These are phyloP conservation scores for Pachymerium ferrugineum DNA, from an alignment of 2,888 invertebrate species.

Conservation along the genomic window DNA sequence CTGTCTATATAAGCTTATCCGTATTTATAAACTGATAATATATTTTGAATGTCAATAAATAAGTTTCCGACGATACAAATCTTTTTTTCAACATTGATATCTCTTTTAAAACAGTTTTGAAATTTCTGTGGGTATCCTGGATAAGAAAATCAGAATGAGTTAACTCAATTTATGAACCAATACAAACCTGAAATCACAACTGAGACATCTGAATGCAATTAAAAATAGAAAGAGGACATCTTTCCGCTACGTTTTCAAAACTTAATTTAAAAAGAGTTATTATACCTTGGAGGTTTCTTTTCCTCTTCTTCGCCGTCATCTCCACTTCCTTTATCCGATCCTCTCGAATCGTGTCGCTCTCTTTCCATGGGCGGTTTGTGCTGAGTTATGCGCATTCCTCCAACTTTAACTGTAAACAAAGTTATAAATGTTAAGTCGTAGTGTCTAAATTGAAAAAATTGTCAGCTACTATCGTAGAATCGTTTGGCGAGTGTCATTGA, in stretches of 20 bases:
- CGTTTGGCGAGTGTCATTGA: too few relatives aligned
- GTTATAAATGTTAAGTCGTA: not conserved
- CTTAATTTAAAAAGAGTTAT: not conserved
- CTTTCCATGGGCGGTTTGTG: conserved; percentile 60
- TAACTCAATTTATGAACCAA: too few relatives aligned
- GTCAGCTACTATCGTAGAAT: too few relatives aligned
- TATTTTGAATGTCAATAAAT: too few relatives aligned
- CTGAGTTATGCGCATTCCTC: conserved; percentile 86
- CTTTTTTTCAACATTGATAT: too few relatives aligned
- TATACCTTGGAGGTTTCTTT: conserved; percentile 35
- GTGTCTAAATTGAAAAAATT: not conserved
- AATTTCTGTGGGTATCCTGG: too few relatives aligned
- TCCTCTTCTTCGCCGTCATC: conserved; percentile 60
- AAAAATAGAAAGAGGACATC: too few relatives aligned
- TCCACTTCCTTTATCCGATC: conserved; percentile 53
- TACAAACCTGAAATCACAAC: conserved; percentile 42
- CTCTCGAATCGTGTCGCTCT: conserved; percentile 38
- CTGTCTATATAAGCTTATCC: too few relatives aligned
- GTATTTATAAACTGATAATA: too few relatives aligned
- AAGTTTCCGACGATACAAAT: too few relatives aligned
- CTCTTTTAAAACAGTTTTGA: too few relatives aligned
- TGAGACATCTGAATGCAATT: not conserved
- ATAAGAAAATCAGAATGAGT: too few relatives aligned
- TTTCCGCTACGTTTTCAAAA: not conserved
- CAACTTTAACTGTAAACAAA: conserved; percentile 69